Conservation (phyloP, 2,113 vertebrate species). For the Nesoenas mayeri region DNA sequence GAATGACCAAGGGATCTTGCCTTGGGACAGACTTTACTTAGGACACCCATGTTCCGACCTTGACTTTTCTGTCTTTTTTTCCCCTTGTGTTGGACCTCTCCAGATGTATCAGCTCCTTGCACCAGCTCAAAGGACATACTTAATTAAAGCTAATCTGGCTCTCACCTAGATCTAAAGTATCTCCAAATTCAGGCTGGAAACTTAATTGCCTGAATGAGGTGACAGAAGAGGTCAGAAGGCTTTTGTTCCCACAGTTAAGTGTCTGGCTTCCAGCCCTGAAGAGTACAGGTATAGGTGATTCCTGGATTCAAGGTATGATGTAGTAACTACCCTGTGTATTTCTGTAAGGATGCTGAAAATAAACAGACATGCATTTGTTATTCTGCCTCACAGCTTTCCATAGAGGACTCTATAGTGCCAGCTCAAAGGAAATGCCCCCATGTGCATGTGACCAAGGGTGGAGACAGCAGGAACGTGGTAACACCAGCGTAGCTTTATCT, state of each 20-base stretch:
- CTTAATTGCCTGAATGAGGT: background rate
- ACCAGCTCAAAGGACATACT: background rate
- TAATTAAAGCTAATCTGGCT: background rate
- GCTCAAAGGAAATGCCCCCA: background rate
- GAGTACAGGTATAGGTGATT: background rate
- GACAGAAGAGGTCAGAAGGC: background rate
- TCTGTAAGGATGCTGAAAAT: background rate
- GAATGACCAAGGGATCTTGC: background rate
- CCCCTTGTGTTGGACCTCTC: background rate
- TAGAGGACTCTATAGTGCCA: background rate
- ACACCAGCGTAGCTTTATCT: background rate
- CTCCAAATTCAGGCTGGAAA: background rate
- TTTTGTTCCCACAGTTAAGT: background rate
- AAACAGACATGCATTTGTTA: background rate
- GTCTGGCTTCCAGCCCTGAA: background rate
- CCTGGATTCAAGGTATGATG: background rate
- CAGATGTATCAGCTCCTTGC: background rate
- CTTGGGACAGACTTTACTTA: background rate
- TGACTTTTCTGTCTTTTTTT: background rate
- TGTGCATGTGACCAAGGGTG: rapidly evolving
- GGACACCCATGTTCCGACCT: too few relatives aligned
- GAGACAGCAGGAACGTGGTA: background rate
- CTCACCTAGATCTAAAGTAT: background rate
- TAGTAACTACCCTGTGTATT: background rate
- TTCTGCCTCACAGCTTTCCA: background rate